A percentile compares a stretch with the other conserved stretches of the same genome.
These are phyloP conservation scores for Linnaemya tessellans DNA, from an alignment of 2,888 invertebrate genomes.

Conservation along the genomic window DNA sequence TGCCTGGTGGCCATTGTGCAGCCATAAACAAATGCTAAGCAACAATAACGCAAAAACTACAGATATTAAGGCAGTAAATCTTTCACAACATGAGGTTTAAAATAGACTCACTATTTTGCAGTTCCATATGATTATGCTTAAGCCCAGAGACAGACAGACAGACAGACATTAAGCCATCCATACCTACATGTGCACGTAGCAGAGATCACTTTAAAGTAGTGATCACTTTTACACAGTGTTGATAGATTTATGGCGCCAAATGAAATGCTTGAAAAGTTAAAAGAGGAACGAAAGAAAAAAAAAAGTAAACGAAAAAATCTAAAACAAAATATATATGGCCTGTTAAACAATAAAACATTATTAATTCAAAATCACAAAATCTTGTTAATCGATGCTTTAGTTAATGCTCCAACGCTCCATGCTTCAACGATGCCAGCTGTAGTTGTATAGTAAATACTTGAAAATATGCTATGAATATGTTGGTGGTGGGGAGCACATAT, in stretches of 20 bases:
- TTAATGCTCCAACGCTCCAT: constrained; percentile 60
- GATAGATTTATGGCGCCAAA: constrained; percentile 82
- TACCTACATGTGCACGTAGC: constrained; percentile 13
- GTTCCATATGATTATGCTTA: constrained; percentile 54
- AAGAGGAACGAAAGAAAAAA: constrained; percentile 15
- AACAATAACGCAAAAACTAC: constrained; percentile 33
- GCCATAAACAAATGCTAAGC: constrained; percentile 25
- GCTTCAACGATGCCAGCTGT: constrained; percentile 51
- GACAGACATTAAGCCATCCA: constrained; percentile 8
- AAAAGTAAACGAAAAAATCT: constrained; percentile 37
- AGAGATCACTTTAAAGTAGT: constrained; percentile 75
- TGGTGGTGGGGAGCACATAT: constrained; percentile 35
- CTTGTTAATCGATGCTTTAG: constrained; percentile 71
- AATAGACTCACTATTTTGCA: constrained; percentile 67
- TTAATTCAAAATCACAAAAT: constrained; percentile 71
- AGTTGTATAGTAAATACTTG: constrained; percentile 12
- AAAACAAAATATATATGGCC: constrained; percentile 74
- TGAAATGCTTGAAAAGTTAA: constrained; percentile 77
- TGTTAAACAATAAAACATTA: constrained; percentile 71
- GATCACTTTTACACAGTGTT: constrained; percentile 75
- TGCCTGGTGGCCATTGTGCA: constrained; percentile 18
- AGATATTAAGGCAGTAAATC: constrained; percentile 70
- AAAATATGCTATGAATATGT: background rate
- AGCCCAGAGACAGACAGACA: constrained; percentile 17
- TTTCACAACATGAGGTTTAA: constrained; percentile 70